phyloP scores from a whole-genome alignment of 2,113 vertebrate species.

The Cheilinus undulatus region DNA sequence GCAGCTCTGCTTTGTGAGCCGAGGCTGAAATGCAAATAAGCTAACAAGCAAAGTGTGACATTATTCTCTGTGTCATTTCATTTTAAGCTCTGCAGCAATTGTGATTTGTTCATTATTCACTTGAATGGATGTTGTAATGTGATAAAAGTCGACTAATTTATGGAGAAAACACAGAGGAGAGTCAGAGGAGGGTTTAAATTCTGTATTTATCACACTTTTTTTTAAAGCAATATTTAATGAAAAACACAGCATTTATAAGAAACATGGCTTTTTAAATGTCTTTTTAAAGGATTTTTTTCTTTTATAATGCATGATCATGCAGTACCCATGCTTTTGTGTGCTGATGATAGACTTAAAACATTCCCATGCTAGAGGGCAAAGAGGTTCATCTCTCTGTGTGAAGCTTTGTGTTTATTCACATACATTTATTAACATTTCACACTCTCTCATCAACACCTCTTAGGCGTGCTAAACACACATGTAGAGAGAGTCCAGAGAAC shows the following conservation, averaged over 20 bases:
- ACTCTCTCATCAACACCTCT: constrained; percentile 34
- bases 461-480: constrained; percentile 17
- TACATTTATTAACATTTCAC: constrained; percentile 30
- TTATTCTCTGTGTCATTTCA: constrained; percentile 50
- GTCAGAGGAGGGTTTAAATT: neutral
- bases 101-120: constrained; percentile 35
- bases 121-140: constrained; percentile 25
- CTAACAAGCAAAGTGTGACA: constrained; percentile 55
- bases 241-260: neutral
- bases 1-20: constrained; percentile 39
- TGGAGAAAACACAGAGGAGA: neutral
- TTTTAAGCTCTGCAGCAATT: constrained; percentile 33
- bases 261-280: neutral
- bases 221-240: neutral
- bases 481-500: constrained; percentile 50
- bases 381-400: no score
- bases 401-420: neutral
- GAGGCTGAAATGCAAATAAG: constrained; percentile 52
- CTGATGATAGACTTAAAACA: neutral
- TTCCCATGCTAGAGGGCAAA: neutral
- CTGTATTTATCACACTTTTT: neutral
- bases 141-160: constrained; percentile 24
- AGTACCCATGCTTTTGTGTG: neutral
- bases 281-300: neutral
- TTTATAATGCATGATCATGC: no score